phyloP scores from a whole-genome alignment of 2,888 invertebrate species.

The Ornithoptera priamus region DNA sequence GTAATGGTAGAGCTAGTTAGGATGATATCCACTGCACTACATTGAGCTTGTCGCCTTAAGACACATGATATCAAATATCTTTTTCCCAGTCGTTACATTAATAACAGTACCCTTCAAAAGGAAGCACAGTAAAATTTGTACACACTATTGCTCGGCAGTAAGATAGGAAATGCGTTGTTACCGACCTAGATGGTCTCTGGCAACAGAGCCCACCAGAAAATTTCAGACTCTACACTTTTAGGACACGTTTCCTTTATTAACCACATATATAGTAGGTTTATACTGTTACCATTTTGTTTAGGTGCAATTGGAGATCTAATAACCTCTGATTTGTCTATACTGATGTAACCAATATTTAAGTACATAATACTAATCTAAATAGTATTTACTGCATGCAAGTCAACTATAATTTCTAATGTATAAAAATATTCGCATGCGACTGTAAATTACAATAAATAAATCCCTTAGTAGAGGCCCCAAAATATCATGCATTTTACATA shows the following conservation, averaged over 20 bases:
- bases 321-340: neutral
- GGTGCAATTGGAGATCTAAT: neutral
- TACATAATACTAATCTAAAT: neutral
- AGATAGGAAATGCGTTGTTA: too few species aligned
- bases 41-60: too few species aligned
- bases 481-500: neutral
- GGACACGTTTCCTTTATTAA: neutral
- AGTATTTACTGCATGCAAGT: neutral
- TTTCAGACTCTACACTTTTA: neutral
- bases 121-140: too few species aligned
- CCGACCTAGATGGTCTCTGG: too few species aligned
- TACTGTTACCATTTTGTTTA: neutral
- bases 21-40: too few species aligned
- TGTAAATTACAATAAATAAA: neutral
- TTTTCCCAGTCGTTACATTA: too few species aligned
- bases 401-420: neutral
- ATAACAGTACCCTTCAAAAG: too few species aligned
- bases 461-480: neutral
- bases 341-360: neutral
- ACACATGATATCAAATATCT: too few species aligned
- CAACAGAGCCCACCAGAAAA: too few species aligned
- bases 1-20: too few species aligned
- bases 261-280: neutral
- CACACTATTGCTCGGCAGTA: too few species aligned
- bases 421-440: neutral